Conservation (phyloP, 1,140 invertebrate species). For the Phthorimaea operculella region DNA sequence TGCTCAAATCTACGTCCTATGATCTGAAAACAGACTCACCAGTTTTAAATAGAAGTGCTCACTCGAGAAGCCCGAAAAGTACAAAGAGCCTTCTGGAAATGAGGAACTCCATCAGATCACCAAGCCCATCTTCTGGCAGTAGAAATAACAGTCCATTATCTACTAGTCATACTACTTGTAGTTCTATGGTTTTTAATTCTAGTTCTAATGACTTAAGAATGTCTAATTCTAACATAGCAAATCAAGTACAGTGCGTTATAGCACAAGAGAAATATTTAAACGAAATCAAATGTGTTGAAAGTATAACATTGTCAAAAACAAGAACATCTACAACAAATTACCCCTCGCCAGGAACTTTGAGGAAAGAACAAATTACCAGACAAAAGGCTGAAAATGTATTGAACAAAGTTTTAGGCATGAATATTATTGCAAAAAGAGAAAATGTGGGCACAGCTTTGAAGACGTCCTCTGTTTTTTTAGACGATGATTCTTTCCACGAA, state of each 20-base stretch:
- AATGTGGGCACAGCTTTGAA: conserved; percentile 53
- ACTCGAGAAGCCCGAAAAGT: conserved; percentile 34
- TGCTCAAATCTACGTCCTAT: conserved; percentile 61
- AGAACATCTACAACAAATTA: conserved; percentile 35
- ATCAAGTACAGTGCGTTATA: conserved; percentile 66
- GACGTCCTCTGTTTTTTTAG: conserved; percentile 60
- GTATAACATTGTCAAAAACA: conserved; percentile 56
- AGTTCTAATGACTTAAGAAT: conserved; percentile 64
- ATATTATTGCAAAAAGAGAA: conserved; percentile 59
- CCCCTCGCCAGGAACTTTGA: conserved; percentile 40
- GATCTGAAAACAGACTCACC: conserved; percentile 58
- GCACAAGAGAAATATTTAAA: conserved; percentile 67
- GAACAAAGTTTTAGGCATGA: conserved; percentile 62
- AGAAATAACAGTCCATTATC: conserved; percentile 62
- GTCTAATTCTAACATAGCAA: conserved; percentile 59
- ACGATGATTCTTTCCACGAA: conserved; percentile 56
- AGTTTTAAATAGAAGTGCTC: conserved; percentile 39
- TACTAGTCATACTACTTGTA: conserved; percentile 66
- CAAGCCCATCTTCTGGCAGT: conserved; percentile 60
- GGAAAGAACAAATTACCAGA: conserved; percentile 56
- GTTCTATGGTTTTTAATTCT: conserved; percentile 66
- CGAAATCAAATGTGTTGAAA: conserved; percentile 66
- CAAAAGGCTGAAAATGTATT: conserved; percentile 62
- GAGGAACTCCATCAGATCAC: conserved; percentile 48
- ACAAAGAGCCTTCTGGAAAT: conserved; percentile 55